These are phyloP conservation scores for Callyntrura sp. DNA, from an alignment of 2,888 invertebrate species.

Conservation along the genomic window DNA sequence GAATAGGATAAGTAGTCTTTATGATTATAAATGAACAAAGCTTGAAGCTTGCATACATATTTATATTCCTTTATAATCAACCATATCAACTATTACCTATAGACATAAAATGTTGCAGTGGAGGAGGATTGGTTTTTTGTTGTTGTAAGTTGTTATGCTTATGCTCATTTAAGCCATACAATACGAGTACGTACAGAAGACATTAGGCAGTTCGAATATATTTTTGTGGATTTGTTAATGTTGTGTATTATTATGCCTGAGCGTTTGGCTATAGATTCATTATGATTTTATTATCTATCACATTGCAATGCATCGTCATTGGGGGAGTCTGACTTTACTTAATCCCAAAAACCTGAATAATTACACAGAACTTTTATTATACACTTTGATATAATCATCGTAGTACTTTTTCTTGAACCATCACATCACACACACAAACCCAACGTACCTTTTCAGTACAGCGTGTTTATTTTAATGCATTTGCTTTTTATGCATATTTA, in stretches of 20 bases:
- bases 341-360: slow-evolving; percentile 32
- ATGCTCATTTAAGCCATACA: not conserved
- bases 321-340: slow-evolving; percentile 34
- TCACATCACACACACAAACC: not conserved
- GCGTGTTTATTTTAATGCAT: not conserved
- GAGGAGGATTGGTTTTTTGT: slow-evolving; percentile 32
- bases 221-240: not conserved
- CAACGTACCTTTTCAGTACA: not conserved
- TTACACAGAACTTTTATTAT: not conserved
- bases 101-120: slow-evolving; percentile 26
- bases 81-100: too few species aligned
- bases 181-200: not conserved
- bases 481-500: slow-evolving; percentile 4
- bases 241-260: not conserved
- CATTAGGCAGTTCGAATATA: not conserved
- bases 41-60: slow-evolving; percentile 37
- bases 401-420: not conserved
- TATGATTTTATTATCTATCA: slow-evolving; percentile 23
- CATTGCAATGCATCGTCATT: not conserved
- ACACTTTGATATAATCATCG: not conserved
- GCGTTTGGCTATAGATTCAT: slow-evolving; percentile 2
- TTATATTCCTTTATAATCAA: too few species aligned
- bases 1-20: not conserved
- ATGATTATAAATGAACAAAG: slow-evolving; percentile 31
- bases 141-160: slow-evolving; percentile 12